Evolutionary conservation across 2,888 invertebrate species (phyloP).

Genomic region (Incurvaria masculella): DNA sequence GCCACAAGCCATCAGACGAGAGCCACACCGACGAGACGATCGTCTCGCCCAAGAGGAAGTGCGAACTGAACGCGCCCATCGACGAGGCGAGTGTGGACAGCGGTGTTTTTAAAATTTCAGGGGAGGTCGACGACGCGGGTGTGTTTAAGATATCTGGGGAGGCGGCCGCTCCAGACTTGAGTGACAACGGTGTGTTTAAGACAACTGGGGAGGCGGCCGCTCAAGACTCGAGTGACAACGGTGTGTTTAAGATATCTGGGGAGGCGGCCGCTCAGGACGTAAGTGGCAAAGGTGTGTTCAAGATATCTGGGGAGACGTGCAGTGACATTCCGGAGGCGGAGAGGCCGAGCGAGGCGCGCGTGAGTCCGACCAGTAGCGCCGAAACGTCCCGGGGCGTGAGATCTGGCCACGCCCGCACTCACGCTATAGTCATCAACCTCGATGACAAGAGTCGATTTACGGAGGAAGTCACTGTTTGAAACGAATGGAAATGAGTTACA

Average conservation of each 20-base stretch:
- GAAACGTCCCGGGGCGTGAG: constrained; percentile 39
- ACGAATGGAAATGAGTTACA: no score
- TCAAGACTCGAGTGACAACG: constrained; percentile 37
- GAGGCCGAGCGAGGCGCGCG: constrained; percentile 32
- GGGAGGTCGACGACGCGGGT: constrained; percentile 27
- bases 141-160: not conserved
- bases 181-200: constrained; percentile 28
- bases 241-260: constrained; percentile 48
- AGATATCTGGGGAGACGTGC: constrained; percentile 21
- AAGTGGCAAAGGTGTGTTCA: constrained; percentile 27
- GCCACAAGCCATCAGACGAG: constrained; percentile 38
- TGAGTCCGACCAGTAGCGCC: constrained; percentile 37
- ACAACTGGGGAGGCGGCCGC: constrained; percentile 48
- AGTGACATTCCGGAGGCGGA: constrained; percentile 23
- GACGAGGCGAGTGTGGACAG: constrained; percentile 31
- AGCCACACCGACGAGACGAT: constrained; percentile 44
- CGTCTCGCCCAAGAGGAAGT: constrained; percentile 38
- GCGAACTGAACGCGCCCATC: constrained; percentile 28
- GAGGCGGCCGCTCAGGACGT: constrained; percentile 44
- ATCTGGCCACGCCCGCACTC: constrained; percentile 69
- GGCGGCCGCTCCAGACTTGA: not conserved
- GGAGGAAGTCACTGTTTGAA: constrained; percentile 81
- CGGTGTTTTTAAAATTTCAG: constrained; percentile 47
- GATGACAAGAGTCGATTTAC: constrained; percentile 79
- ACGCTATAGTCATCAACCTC: constrained; percentile 75